These are phyloP conservation scores for Cotesia congregata DNA, from an alignment of 2,888 invertebrate genomes.

Conservation along the genomic window DNA sequence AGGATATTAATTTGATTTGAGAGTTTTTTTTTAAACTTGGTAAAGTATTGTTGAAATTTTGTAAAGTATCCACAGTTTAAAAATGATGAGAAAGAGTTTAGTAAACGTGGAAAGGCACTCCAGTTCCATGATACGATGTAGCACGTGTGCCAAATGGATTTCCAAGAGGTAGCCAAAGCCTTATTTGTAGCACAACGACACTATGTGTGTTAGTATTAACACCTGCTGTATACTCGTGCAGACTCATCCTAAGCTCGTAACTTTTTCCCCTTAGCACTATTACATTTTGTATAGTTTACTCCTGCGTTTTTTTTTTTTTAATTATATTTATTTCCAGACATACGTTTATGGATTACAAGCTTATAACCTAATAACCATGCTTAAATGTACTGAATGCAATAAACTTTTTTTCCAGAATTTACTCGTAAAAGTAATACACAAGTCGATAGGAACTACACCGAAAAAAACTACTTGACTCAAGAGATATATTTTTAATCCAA, in stretches of 20 bases:
- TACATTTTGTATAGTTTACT: background rate
- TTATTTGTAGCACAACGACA: conserved; percentile 44
- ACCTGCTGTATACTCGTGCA: conserved; percentile 50
- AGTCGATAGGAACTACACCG: no score
- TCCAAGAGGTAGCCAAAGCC: conserved; percentile 38
- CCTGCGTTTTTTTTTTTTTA: background rate
- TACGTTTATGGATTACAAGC: background rate
- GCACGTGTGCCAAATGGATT: conserved; percentile 46
- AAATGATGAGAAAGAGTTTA: background rate
- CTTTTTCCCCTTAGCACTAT: conserved; percentile 8
- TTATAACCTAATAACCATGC: background rate
- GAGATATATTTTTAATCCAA: no score
- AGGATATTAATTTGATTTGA: no score
- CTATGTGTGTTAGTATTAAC: conserved; percentile 61
- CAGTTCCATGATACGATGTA: conserved; percentile 35
- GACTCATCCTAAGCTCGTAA: conserved; percentile 21
- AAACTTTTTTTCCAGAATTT: no score
- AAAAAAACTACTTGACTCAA: no score
- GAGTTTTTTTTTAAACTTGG: background rate
- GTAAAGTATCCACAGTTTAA: conserved; percentile 44
- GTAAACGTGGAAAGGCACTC: background rate
- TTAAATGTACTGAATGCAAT: no score
- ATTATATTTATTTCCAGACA: background rate
- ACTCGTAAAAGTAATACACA: no score
- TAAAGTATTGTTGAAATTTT: conserved; percentile 57